Evolutionary conservation across 1,140 invertebrate genomes (phyloP), one percentile per base, ranked within the genome.

Genomic region (Lordiphosa stackelbergi): DNA sequence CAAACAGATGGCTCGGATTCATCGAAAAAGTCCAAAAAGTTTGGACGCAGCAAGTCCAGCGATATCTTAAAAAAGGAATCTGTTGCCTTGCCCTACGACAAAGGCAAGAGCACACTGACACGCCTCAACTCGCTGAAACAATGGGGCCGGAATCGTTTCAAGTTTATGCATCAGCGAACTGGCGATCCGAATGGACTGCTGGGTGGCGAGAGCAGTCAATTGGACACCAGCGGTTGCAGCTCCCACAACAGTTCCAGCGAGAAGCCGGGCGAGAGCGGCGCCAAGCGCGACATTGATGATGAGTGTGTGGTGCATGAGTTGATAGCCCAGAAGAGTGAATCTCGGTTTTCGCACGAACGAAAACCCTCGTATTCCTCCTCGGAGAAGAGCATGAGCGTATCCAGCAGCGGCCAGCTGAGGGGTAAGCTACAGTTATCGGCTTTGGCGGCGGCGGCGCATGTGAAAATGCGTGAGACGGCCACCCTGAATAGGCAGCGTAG

Each of bases 81-180:
- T 85, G 75, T 84, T 85, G 77, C 87, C 83, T 85, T 87, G 70
- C 85, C 84, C 61, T 87, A 91, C 90, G 90, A 92, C 89, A 91
- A 87, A 28, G 78, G 85, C 22, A 86, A 87, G 69, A 86, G 47
- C 68, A 87, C 81, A 1, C 91, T 92, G 68, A 94, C 93, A 28
- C 93, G 94, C 69, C 93, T 95, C 69, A 94, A 95, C 87, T 93
- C 92, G 8, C 87, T 95, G 36, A 95, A 95, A 85, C 92, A 94
- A 84, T 95, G 94, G 94, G 94, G 94, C 16, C 92, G 92, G 72
- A 94, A 91, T 46, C 90, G 93, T 68, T 89, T 95, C 68, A 93
- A 92, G 78, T 89, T 93, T 69, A 93, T 95, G 61, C 91, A 91
- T 62, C 92, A 91, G 62, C 92, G 92, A 53, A 92, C 89, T 10